Conservation (phyloP, 2,888 invertebrate genomes). For the Aromia moschata region DNA sequence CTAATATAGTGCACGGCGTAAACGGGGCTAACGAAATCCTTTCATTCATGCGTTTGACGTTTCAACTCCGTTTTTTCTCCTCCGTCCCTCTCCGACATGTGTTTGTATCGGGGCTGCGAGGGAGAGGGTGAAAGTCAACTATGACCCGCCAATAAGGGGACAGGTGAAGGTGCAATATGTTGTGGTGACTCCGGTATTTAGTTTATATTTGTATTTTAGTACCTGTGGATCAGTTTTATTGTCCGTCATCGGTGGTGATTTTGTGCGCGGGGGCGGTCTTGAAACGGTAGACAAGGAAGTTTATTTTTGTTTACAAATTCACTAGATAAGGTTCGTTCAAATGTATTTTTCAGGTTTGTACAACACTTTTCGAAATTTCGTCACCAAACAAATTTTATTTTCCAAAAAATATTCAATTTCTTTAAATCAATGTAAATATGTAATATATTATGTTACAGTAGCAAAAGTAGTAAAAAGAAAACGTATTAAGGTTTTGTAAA, state of each 20-base stretch:
- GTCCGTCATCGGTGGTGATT: constrained; percentile 18
- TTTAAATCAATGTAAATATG: no score
- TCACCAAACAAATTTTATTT: no score
- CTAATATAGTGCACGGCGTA: constrained; percentile 34
- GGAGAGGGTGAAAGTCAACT: constrained; percentile 43
- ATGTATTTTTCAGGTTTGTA: no score
- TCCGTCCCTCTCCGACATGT: constrained; percentile 32
- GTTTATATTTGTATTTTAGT: constrained; percentile 45
- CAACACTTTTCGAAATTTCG: no score
- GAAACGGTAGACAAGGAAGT: no score
- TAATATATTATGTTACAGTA: no score
- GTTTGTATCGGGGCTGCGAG: constrained; percentile 34
- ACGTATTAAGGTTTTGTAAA: no score
- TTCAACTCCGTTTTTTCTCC: constrained; percentile 45
- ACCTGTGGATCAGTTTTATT: constrained; percentile 45
- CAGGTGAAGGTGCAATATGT: constrained; percentile 58
- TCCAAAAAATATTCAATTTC: no score
- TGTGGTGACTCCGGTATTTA: constrained; percentile 51
- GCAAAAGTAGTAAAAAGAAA: no score
- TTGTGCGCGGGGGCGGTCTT: no score
- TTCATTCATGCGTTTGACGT: constrained; percentile 45
- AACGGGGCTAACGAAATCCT: constrained; percentile 50
- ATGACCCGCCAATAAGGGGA: constrained; percentile 55
- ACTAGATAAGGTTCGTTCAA: no score
- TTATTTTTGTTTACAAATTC: no score